These are phyloP conservation scores for Pseudotriccus pelzelni DNA, from an alignment of 2,797 vertebrate species.

Conservation along the genomic window DNA sequence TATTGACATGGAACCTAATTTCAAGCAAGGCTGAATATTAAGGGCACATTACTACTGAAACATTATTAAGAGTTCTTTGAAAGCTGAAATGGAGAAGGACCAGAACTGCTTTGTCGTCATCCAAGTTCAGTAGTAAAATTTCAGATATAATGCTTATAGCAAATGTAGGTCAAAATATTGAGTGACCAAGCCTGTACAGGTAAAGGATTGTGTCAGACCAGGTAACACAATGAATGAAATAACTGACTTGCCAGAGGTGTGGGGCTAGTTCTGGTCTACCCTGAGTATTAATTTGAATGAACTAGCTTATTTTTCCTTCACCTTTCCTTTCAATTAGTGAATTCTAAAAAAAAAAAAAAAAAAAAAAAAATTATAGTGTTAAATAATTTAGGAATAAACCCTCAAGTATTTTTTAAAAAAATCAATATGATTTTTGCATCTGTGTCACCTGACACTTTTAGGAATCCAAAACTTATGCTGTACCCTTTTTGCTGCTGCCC, in stretches of 20 bases:
- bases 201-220: not conserved
- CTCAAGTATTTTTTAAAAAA: not conserved
- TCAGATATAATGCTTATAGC: not conserved
- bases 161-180: not conserved
- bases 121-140: not conserved
- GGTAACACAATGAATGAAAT: not conserved
- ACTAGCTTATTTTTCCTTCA: not conserved
- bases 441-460: not conserved
- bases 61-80: not conserved
- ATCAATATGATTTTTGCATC: not conserved
- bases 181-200: not conserved
- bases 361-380: not conserved
- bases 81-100: not conserved
- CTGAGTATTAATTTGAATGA: not conserved
- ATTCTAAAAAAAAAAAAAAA: not conserved
- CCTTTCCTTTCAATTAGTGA: not conserved
- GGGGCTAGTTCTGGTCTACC: not conserved
- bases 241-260: not conserved
- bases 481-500: not conserved
- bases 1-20: not conserved
- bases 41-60: not conserved
- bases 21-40: not conserved
- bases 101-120: not conserved
- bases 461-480: not conserved
- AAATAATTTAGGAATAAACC: not conserved